Evolutionary conservation across 2,888 invertebrate genomes (phyloP).

Genomic region (Lithophane semibrunnea): DNA sequence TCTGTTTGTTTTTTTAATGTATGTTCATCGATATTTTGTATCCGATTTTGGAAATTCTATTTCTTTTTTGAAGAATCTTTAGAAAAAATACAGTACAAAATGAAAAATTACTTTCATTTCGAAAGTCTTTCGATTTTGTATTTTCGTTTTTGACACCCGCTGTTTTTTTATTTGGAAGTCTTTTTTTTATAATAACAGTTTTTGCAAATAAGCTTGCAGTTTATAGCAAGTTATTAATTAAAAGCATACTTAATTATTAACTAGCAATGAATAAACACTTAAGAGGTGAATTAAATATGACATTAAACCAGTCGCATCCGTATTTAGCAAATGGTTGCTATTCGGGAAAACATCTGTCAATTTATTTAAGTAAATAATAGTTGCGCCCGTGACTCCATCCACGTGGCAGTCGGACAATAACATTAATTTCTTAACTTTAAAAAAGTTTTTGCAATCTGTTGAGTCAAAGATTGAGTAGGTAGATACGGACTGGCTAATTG

Average conservation of each 20-base stretch:
- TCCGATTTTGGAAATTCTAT: neutral
- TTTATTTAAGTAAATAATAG: constrained; percentile 34
- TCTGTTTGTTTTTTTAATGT: neutral
- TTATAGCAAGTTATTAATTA: constrained; percentile 44
- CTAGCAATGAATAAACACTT: constrained; percentile 50
- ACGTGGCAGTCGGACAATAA: neutral
- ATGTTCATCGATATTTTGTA: neutral
- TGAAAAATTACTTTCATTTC: neutral
- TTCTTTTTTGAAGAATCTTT: neutral
- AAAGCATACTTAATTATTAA: constrained; percentile 64
- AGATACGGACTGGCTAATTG: neutral
- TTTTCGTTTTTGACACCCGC: neutral
- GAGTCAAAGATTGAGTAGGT: no score
- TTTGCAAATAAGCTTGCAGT: constrained; percentile 11
- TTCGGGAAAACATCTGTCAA: constrained; percentile 43
- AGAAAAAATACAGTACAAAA: neutral
- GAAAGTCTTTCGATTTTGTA: neutral
- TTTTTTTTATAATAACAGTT: neutral
- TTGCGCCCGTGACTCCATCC: no score
- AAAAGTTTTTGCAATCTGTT: neutral
- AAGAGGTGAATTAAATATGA: constrained; percentile 65
- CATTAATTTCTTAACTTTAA: neutral
- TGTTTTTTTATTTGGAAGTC: neutral
- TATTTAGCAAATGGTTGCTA: constrained; percentile 34
- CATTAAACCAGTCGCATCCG: constrained; percentile 58